Percentiles rank a stretch among this genome's conserved stretches.
Conservation (phyloP, 2,888 invertebrate genomes). For the Drosophila prolongata region DNA sequence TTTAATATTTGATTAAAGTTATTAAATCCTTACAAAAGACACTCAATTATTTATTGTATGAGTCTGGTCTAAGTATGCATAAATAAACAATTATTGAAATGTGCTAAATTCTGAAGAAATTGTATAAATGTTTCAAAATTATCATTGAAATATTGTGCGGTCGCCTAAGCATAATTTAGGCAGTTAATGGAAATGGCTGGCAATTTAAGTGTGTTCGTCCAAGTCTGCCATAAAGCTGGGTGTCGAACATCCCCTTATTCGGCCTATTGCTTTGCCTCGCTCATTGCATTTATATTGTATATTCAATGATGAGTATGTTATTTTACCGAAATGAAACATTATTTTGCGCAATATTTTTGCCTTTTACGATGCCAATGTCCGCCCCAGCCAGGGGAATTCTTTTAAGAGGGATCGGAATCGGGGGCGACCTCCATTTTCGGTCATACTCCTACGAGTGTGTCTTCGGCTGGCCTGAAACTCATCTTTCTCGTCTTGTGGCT, state of each 20-base stretch:
- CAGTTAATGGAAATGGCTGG: conserved; percentile 6
- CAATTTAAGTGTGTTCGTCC: conserved; percentile 2
- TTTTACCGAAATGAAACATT: conserved; percentile 74
- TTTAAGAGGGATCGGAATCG: conserved; percentile 2
- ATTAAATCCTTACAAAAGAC: background rate
- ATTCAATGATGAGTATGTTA: conserved; percentile 69
- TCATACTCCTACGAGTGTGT: conserved; percentile 9
- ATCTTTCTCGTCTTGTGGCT: conserved; percentile 62
- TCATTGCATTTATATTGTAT: conserved; percentile 56
- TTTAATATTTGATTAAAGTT: background rate
- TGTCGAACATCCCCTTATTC: background rate
- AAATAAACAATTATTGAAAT: conserved; percentile 7
- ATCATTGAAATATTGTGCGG: conserved; percentile 2
- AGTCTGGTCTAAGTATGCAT: background rate
- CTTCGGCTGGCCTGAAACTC: conserved; percentile 43
- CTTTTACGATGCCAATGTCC: conserved; percentile 64
- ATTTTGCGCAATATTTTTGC: conserved; percentile 59
- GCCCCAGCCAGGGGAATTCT: conserved; percentile 19
- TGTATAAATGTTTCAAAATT: background rate
- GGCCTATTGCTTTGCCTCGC: conserved; percentile 1
- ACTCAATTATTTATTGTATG: background rate
- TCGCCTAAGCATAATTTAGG: background rate
- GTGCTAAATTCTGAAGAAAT: background rate
- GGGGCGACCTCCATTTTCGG: conserved; percentile 9
- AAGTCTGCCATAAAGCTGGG: conserved; percentile 18